Base-by-base conservation (phyloP, 2,888 invertebrate species). In the Frankliniella fusca region DNA sequence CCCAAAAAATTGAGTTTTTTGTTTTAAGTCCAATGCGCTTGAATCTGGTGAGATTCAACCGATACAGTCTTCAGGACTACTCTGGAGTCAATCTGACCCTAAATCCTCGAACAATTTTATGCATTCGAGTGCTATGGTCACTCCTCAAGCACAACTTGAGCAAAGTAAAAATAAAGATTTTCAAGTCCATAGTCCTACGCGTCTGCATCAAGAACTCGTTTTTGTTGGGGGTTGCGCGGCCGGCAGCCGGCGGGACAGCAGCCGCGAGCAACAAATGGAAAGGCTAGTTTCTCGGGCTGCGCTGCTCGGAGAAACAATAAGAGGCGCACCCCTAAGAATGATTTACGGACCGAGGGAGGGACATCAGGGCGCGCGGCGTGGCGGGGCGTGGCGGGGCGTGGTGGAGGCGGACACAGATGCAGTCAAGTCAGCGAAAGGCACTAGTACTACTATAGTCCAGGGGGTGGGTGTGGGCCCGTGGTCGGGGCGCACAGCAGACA, bases 261-360 rank as follows among this genome's bases (percentile, higher is more conserved):
- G n/a, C 20, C 70, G 65, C 7, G 65, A 70, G 70, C 70, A 70
- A 70, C 70, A 70, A 70, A 70, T 70, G 70, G 70, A 70, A 18
- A 11, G 70, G 23, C 70, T 70, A 70, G 70, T 23, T 23, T 15
- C 15, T 11, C 54, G 15, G n/a, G 70, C 70, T 23, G 70, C 54
- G 38, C 54, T 12, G 54, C 54, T 23, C 20, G 70, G 27, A 70
- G 54, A 70, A 70, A 70, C 70, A 70, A 70, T 70, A 70, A 70
- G 70, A 70, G 23, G n/a, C 70, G 38, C 38, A 38, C 38, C 70
- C 65, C 70, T 70, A 23, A 23, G 70, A 23, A 70, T 70, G 70
- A 70, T 70, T 70, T 70, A 70, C 70, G 70, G 23, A 23, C 38
- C 38, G 38, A 38, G 38, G 38, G 38, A 38, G 38, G 38, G 38